phyloP scores from a whole-genome alignment of 2,113 vertebrate genomes.

The Apeltes quadracus region DNA sequence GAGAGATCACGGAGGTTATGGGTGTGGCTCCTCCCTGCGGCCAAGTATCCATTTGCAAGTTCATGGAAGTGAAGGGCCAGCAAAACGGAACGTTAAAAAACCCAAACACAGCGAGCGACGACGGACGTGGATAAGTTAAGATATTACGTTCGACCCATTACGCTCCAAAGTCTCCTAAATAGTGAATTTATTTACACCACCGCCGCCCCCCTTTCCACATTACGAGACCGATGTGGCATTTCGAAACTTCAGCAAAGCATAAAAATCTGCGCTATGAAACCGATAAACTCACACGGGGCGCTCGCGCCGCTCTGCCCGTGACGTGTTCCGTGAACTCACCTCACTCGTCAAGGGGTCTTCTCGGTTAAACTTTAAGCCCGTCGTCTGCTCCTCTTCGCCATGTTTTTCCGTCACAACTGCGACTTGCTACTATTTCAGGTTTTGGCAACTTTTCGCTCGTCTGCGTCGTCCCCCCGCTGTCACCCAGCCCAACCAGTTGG shows the following conservation, averaged over 20 bases:
- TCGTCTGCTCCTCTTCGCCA: constrained; percentile 25
- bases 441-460: constrained; percentile 6
- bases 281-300: not conserved
- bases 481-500: constrained; percentile 72
- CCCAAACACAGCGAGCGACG: not conserved
- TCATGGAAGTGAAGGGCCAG: constrained; percentile 8
- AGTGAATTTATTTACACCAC: not conserved
- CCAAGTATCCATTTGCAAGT: constrained; percentile 60
- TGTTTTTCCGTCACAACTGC: constrained; percentile 6
- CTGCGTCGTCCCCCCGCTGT: not conserved
- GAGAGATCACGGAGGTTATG: constrained; percentile 40
- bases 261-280: no score
- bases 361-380: constrained; percentile 13
- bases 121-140: no score
- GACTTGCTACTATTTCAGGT: constrained; percentile 24
- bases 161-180: no score
- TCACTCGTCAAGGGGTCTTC: constrained; percentile 5
- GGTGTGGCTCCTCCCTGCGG: constrained; percentile 71
- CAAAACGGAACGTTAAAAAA: not conserved
- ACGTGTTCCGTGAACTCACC: constrained; percentile 31
- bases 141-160: not conserved
- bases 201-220: no score
- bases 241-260: not conserved
- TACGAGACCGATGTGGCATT: not conserved
- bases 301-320: no score